Evolutionary conservation across 2,888 invertebrate species (phyloP), one percentile per base, ranked within the genome.

Genomic region (Euclidia mi): DNA sequence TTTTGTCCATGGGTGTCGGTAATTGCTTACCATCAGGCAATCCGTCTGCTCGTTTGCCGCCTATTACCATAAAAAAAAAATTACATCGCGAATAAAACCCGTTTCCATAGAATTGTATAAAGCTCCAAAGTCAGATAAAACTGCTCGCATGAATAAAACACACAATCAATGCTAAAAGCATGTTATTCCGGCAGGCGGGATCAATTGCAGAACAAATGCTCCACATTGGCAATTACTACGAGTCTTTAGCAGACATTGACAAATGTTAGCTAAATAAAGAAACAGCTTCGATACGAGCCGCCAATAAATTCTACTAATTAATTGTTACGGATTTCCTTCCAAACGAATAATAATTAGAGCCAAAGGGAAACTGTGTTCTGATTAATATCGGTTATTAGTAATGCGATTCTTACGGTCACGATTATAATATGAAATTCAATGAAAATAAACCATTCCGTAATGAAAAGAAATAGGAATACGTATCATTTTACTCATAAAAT

Each of bases 251-350:
- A 43, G 80, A 79, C 78, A 59, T 61, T 78, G 81, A 83, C 63
- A 79, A 81, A 83, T 71, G 82, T 76, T 49, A 53, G 48, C 71
- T 71, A 79, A 76, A 79, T 72, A 82, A 82, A 79, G 71, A 76
- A 75, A 77, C 65, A 67, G 61, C 68, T 61, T 61, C 65, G 64
- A 69, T 71, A 59, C 60, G 61, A 55, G 47, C 49, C 63, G 48
- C 60, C 79, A 53, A 78, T 75, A 71, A 55, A 70, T 70, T 61
- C 49, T 46, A 31, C 66, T 76, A 64, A 75, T 68, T 72, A 68
- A 68, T 68, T 29, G 34, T 7, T 35, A 41, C 58, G 49, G 59
- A 59, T 47, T 61, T 45, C 38, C 55, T 31, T n/a, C 12, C 35
- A 0, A 41, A n/a, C 34, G 41, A 66, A 71, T 62, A 47, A 64